phyloP scores from a whole-genome alignment of 2,888 invertebrate species.

The Heliconius hortense region DNA sequence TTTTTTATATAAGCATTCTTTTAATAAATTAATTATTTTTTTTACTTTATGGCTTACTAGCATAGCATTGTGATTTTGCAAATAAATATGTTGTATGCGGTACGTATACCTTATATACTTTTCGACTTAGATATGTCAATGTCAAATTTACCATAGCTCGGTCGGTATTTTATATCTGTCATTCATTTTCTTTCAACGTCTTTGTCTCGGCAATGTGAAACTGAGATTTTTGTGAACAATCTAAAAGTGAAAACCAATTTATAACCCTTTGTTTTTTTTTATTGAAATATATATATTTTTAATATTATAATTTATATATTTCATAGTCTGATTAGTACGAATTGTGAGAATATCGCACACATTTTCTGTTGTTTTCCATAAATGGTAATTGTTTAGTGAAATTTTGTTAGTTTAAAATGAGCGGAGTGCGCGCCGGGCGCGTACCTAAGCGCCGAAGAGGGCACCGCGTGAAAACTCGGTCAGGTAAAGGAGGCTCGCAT shows the following conservation, averaged over 20 bases:
- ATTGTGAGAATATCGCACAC: conserved; percentile 54
- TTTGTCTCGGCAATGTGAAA: conserved; percentile 49
- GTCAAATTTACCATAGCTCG: conserved; percentile 22
- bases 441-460: conserved; percentile 70
- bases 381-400: conserved; percentile 41
- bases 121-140: conserved; percentile 10
- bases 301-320: background rate
- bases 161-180: conserved; percentile 21
- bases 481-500: conserved; percentile 71
- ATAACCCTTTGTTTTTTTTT: background rate
- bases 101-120: background rate
- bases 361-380: conserved; percentile 36
- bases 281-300: background rate
- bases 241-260: conserved; percentile 16
- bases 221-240: conserved; percentile 55
- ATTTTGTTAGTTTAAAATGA: conserved; percentile 60
- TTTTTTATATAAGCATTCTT: background rate
- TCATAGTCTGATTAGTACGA: conserved; percentile 15
- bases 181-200: conserved; percentile 37
- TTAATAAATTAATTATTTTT: background rate
- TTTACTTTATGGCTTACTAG: background rate
- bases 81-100: background rate
- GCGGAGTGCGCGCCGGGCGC: conserved; percentile 69
- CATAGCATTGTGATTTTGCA: background rate
- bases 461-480: conserved; percentile 64